Percentiles rank a stretch among this genome's conserved stretches.
phyloP scores from a whole-genome alignment of 2,797 vertebrate genomes.

The Galago senegalensis region DNA sequence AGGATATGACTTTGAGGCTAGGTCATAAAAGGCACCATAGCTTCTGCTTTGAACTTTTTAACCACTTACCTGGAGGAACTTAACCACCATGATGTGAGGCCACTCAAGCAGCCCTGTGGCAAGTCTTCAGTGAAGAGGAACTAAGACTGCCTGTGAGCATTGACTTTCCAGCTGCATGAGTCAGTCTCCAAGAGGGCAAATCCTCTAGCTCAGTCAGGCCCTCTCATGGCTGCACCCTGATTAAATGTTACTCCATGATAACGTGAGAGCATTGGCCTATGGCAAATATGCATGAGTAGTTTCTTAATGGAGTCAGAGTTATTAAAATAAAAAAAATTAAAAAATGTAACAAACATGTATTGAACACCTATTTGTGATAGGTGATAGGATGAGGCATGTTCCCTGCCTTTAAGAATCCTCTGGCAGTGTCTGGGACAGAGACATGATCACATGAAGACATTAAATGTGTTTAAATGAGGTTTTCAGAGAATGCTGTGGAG shows the following conservation, averaged over 20 bases:
- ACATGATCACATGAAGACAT: background rate
- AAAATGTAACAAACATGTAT: background rate
- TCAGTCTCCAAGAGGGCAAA: background rate
- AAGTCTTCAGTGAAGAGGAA: background rate
- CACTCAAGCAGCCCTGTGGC: background rate
- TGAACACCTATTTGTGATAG: background rate
- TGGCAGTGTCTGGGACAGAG: background rate
- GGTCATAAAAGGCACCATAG: background rate
- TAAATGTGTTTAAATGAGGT: background rate
- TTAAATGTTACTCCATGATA: background rate
- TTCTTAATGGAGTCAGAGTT: background rate
- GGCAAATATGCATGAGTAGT: background rate
- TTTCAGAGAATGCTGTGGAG: background rate
- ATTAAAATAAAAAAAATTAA: background rate
- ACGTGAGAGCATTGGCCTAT: background rate
- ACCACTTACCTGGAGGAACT: background rate
- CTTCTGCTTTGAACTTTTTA: background rate
- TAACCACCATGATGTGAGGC: background rate
- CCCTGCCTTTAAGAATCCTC: background rate
- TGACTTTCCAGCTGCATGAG: background rate
- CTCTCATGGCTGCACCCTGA: too few relatives aligned
- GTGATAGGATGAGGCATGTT: background rate
- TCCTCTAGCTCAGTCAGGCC: background rate
- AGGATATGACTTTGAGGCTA: background rate
- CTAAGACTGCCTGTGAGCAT: background rate